Evolutionary conservation across 2,797 vertebrate species (phyloP).

Genomic region (Myioborus melanocephalus): DNA sequence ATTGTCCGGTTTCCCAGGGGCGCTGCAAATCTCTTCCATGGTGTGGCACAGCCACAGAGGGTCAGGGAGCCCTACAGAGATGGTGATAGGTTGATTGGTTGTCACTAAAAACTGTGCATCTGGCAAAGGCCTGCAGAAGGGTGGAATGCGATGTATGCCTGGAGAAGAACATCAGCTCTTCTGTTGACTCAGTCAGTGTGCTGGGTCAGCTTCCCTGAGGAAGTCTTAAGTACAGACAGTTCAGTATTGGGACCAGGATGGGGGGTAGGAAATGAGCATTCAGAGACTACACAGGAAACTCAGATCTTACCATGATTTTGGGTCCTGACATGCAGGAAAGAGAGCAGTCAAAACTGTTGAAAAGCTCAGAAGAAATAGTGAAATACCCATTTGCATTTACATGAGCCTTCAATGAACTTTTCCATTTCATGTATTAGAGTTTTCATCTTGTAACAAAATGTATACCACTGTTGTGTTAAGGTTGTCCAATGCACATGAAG

Average conservation of each 20-base stretch:
- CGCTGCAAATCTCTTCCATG: rapidly evolving
- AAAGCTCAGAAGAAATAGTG: neutral
- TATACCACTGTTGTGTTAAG: constrained; percentile 10
- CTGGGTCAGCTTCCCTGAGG: neutral
- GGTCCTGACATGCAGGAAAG: neutral
- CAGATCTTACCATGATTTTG: rapidly evolving
- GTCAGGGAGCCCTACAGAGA: rapidly evolving
- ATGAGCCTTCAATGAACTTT: neutral
- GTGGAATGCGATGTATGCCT: neutral
- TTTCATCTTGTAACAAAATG: neutral
- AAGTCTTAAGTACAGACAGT: neutral
- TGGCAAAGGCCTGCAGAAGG: neutral
- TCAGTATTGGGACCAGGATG: neutral
- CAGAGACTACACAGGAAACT: neutral
- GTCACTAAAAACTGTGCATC: rapidly evolving
- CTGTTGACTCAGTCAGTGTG: rapidly evolving
- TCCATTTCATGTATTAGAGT: neutral
- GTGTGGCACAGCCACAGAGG: neutral
- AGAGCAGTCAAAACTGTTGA: neutral
- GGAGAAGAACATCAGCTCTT: neutral
- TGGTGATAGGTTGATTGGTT: neutral
- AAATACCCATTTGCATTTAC: neutral
- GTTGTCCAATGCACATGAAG: constrained; percentile 74
- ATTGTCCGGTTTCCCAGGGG: rapidly evolving
- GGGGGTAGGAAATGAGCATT: neutral